Percentiles rank a stretch among this genome's conserved stretches.
phyloP scores from a whole-genome alignment of 2,797 vertebrate genomes.

The Sebastes vulpes region DNA sequence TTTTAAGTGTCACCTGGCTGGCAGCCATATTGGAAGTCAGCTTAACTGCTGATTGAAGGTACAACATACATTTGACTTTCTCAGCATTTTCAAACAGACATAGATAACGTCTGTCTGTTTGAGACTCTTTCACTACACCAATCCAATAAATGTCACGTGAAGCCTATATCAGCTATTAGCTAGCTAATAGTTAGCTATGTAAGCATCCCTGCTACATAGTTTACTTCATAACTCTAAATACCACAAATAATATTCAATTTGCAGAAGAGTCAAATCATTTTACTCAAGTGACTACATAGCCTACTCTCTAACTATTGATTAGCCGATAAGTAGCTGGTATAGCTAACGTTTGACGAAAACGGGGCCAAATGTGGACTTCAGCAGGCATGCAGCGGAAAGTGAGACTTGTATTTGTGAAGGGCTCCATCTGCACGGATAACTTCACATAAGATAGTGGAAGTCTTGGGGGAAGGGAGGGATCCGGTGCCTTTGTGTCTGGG shows the following conservation, averaged over 20 bases:
- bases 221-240: not conserved
- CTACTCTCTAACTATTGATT: not conserved
- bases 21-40: not conserved
- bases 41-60: not conserved
- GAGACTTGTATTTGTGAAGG: not conserved
- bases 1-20: not conserved
- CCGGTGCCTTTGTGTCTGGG: slow-evolving; percentile 73
- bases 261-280: not conserved
- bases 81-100: not conserved
- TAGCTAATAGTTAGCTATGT: not conserved
- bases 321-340: not conserved
- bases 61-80: not conserved
- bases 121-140: not conserved
- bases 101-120: not conserved
- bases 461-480: slow-evolving; percentile 48
- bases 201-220: not conserved
- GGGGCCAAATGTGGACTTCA: not conserved
- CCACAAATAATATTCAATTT: not conserved
- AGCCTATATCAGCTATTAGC: not conserved
- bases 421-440: slow-evolving; percentile 9
- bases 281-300: not conserved
- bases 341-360: not conserved
- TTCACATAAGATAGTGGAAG: slow-evolving; percentile 40
- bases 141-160: not conserved
- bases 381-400: not conserved